These are phyloP conservation scores for Cydia strobilella DNA, from an alignment of 1,140 invertebrate genomes.

Conservation along the genomic window DNA sequence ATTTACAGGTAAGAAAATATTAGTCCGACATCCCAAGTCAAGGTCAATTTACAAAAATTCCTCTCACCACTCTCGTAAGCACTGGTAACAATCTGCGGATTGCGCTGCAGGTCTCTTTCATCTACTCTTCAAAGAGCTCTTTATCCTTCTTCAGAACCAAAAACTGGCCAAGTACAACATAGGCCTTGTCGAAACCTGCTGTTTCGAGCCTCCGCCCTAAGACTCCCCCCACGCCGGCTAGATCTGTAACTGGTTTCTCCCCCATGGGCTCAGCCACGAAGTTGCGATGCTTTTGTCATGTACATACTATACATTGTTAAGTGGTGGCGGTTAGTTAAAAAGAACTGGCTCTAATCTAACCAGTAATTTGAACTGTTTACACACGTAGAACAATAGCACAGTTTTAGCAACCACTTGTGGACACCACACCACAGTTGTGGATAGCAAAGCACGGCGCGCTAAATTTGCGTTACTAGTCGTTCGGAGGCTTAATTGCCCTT, in stretches of 20 bases:
- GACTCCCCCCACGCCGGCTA: conserved; percentile 96
- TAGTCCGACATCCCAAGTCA: conserved; percentile 20
- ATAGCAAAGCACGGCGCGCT: neutral
- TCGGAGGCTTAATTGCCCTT: too few relatives aligned
- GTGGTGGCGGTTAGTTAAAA: neutral
- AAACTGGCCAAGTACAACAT: conserved; percentile 98
- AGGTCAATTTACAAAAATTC: conserved; percentile 90
- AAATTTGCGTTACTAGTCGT: conserved; percentile 15
- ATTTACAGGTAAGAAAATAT: neutral
- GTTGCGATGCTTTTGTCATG: conserved; percentile 96
- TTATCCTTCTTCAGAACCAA: conserved; percentile 97
- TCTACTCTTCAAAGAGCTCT: conserved; percentile 98
- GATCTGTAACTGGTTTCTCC: conserved; percentile 94
- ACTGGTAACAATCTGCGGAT: conserved; percentile 95
- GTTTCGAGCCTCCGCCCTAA: conserved; percentile 90
- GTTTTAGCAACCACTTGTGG: neutral
- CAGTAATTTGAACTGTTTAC: neutral
- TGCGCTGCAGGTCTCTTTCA: conserved; percentile 96
- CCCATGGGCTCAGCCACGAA: conserved; percentile 98
- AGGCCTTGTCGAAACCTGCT: conserved; percentile 97
- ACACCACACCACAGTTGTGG: neutral
- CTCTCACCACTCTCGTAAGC: conserved; percentile 97
- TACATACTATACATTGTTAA: conserved; percentile 90
- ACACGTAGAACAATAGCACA: neutral
- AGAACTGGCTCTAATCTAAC: neutral